Evolutionary conservation across 2,113 vertebrate genomes (phyloP), one percentile per base, ranked within the genome.

Genomic region (Bubo blakistoni): DNA sequence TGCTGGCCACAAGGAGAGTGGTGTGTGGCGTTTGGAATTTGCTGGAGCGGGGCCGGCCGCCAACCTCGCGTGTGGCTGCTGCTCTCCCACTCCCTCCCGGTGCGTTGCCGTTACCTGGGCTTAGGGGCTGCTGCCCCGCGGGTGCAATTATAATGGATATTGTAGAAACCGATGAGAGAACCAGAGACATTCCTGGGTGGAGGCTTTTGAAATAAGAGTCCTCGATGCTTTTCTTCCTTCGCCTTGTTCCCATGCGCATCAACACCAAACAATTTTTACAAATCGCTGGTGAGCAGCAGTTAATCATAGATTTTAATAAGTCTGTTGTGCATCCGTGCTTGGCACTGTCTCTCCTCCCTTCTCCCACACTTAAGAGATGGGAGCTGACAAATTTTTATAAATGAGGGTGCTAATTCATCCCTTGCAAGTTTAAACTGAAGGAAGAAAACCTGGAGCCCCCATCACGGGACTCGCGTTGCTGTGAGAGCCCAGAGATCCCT

Each of bases 171-270:
- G 19, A 3, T 38, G 72, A 46, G 61, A 71, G 36, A 49, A n/a
- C 7, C 16, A 25, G 65, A 58, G 49, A 20, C 18, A 6, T 19
- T 9, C 12, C 19, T 40, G 52, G 57, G 42, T 13, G 30, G 22
- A 25, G 52, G 38, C 47, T 83, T 74, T 77, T 3, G 8, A 61
- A 54, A 44, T 9, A 3, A 9, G 38, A 42, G 40, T 6, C 10
- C 73, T 25, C 3, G 52, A 5, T 78, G 52, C 42, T 55, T 71
- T 83, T 34, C 69, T 47, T 40, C 55, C 44, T 59, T 27, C 2
- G 13, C 52, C 44, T 58, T 10, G 9, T 55, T 66, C 55, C 88
- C 26, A 0, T 1, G 5, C 3, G 3, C 30, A 34, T n/a, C 59
- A 24, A 8, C 58, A 13, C 47, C 58, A 27, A 88, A 49, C 11